Evolutionary conservation across 1,140 invertebrate genomes (phyloP), one percentile per base, ranked within the genome.

Genomic region (Diprion similis): DNA sequence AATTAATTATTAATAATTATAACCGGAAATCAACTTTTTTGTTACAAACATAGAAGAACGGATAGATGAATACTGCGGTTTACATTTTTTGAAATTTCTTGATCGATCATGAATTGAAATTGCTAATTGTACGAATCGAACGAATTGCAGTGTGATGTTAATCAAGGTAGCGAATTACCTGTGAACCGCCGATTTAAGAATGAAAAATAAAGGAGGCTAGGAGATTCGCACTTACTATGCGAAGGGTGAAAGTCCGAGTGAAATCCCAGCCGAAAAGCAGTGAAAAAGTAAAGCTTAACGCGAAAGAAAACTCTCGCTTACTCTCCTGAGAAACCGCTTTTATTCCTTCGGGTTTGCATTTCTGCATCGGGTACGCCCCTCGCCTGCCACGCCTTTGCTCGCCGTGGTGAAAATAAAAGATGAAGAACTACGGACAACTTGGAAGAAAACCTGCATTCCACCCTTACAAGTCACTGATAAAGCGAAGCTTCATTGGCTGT

Each of bases 281-380:
- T 19, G n/a, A 46, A 46, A 70, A 70, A 66, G 75, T 68, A 72
- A 78, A 79, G 66, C 75, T 78, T 75, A 71, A 77, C 70, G 72
- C 51, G 68, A 76, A 77, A 67, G 73, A 75, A 75, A 74, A 48
- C 70, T 68, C 66, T 68, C 66, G 18, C 37, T 1, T 1, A 15
- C 13, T 68, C 51, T 9, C 8, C 51, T 59, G 51, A 59, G 51
- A 59, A 37, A 59, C 51, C 51, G n/a, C 51, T 59, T 59, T 6
- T 13, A 6, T 9, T 9, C 51, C 51, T 59, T 9, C 24, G 11
- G 51, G 51, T 17, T 59, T 59, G 3, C 3, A 59, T 8, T 59
- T 59, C 69, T 68, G 73, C 69, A 70, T 59, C 64, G 37, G 73
- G 73, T 71, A 48, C 65, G 77, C 77, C 66, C 48, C 17, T 37